Conservation (phyloP, 2,888 invertebrate genomes). For the Troglohyphantes excavatus region DNA sequence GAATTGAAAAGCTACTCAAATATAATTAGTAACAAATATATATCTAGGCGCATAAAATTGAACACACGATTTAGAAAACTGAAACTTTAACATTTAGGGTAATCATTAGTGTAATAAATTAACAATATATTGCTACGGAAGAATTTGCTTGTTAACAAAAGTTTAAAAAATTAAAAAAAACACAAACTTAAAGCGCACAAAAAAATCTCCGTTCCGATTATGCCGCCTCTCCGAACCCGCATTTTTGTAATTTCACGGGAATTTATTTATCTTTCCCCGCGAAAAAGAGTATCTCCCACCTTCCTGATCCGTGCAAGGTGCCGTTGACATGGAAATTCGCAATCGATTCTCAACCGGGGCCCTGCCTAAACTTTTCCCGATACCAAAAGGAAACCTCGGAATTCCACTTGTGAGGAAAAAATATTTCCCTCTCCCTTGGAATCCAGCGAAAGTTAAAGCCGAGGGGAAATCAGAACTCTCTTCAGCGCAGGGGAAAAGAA, state of each 20-base stretch:
- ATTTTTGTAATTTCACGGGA: neutral
- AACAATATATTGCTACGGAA: no score
- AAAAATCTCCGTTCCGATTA: no score
- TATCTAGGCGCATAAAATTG: no score
- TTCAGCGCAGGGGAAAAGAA: neutral
- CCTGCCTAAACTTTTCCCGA: constrained; percentile 66
- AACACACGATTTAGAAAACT: no score
- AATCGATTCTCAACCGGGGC: constrained; percentile 49
- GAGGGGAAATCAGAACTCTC: constrained; percentile 68
- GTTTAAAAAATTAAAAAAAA: no score
- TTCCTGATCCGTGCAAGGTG: constrained; percentile 25
- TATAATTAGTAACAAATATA: no score
- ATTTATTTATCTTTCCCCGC: constrained; percentile 36
- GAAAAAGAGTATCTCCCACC: neutral
- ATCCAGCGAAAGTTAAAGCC: constrained; percentile 49
- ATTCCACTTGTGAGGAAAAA: constrained; percentile 19
- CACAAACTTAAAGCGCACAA: no score
- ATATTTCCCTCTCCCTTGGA: neutral
- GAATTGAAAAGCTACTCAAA: no score
- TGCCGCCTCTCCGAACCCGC: neutral
- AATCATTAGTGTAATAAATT: no score
- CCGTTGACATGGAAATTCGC: constrained; percentile 61
- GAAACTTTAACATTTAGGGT: no score
- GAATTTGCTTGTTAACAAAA: no score
- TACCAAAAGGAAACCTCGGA: constrained; percentile 30